Conservation (phyloP, 2,888 invertebrate genomes). For the Capitulum mitella region DNA sequence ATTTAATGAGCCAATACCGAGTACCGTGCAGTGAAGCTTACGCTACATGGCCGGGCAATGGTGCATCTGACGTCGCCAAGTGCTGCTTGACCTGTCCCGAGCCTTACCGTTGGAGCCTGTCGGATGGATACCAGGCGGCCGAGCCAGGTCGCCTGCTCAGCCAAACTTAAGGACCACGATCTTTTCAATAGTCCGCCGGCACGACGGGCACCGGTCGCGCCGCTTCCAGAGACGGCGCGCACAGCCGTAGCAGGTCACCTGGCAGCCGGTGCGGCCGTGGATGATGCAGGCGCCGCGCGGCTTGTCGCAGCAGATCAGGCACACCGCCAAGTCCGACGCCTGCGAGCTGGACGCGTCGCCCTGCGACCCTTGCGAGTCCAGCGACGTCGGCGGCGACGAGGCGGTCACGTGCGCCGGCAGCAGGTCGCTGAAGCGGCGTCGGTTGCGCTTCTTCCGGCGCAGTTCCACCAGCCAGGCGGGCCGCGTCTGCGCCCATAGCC, state of each 20-base stretch:
- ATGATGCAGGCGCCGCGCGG: background rate
- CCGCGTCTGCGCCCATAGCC: background rate
- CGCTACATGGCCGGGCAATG: too few species aligned
- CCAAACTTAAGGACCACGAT: background rate
- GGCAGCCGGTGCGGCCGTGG: background rate
- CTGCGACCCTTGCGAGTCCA: background rate
- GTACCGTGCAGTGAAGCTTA: too few species aligned
- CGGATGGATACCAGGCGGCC: too few species aligned
- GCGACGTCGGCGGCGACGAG: background rate
- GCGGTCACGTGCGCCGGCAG: background rate
- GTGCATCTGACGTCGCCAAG: too few species aligned
- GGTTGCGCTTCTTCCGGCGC: background rate
- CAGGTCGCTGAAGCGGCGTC: background rate
- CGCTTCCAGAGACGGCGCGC: background rate
- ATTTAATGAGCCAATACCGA: too few species aligned
- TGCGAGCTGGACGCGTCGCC: background rate
- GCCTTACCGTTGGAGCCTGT: too few species aligned
- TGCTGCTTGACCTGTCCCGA: too few species aligned
- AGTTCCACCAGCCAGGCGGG: background rate
- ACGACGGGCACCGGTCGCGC: background rate
- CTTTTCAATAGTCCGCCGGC: background rate
- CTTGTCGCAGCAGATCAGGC: background rate
- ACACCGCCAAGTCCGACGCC: background rate
- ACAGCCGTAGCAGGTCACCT: slow-evolving; percentile 6
- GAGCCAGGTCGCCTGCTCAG: too few species aligned